Base-by-base conservation (phyloP, 2,888 invertebrate genomes). In the Galerucella nymphaeae region DNA sequence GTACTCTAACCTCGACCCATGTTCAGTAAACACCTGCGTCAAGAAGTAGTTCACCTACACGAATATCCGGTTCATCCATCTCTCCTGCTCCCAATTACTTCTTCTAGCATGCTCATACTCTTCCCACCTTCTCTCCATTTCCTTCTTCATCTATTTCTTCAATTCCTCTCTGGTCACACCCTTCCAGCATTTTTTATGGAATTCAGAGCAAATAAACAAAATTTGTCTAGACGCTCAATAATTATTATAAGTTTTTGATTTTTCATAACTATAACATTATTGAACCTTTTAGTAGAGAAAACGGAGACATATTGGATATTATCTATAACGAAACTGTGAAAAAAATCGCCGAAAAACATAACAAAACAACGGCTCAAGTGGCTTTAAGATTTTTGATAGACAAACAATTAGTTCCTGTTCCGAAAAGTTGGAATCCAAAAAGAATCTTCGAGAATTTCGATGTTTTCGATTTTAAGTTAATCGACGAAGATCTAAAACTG, bases 361-460 rank as follows among this genome's bases (percentile, higher is more conserved):
- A 57, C 14, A 57, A 57, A 13, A 14, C 14, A 18, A 20, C 57
- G 13, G 20, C 57, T 57, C 57, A 57, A 57, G 57, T 57, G 20
- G 57, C 57, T 20, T 23, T 57, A 4, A 57, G 57, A 14, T 57
- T 57, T 57, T 11, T 57, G 14, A 20, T 23, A 14, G 23, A 57
- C 20, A 20, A 23, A 2, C 23, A 23, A 9, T 20, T 57, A 57
- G 57, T 57, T 23, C 91, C 91, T 53, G 94, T 96, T 80, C 95
- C 96, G 8, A 96, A 96, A 85, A 95, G 95, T 84, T 92, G 92
- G 5, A 92, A 92, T 84, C 86, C 91, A 0, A 81, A 86, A 2
- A 89, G 95, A 76, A 90, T 96, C 20, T 88, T 89, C 82, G 90
- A 94, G 86, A 96, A 96, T 83, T 89, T 94, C 65, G 86, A 92